Evolutionary conservation across 2,888 invertebrate species (phyloP).

Genomic region (Patella ulyssiponensis): DNA sequence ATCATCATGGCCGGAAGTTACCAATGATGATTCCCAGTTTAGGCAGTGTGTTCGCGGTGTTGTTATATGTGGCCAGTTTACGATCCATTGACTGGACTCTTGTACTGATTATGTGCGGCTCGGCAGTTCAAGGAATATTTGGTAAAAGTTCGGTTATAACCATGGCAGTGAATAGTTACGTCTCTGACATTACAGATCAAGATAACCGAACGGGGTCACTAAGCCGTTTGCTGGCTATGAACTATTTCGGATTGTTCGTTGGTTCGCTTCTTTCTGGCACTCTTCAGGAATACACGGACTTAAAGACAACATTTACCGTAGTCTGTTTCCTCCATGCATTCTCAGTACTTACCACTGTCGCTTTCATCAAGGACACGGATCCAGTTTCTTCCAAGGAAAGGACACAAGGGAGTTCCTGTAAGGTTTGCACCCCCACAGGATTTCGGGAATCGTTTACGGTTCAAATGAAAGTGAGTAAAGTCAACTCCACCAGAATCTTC

Average conservation of each 20-base stretch:
- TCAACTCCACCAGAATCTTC: constrained; percentile 52
- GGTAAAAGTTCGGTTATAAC: constrained; percentile 68
- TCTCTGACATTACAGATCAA: constrained; percentile 60
- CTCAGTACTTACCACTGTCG: constrained; percentile 54
- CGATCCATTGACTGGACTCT: constrained; percentile 42
- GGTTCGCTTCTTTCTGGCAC: constrained; percentile 64
- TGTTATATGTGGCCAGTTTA: constrained; percentile 59
- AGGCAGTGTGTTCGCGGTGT: constrained; percentile 63
- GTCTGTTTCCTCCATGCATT: constrained; percentile 56
- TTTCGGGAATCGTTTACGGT: constrained; percentile 60
- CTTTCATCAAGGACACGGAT: constrained; percentile 55
- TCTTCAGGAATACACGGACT: constrained; percentile 50
- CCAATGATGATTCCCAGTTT: constrained; percentile 63
- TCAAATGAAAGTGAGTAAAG: constrained; percentile 49
- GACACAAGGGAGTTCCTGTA: constrained; percentile 20
- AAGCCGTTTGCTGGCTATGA: constrained; percentile 67
- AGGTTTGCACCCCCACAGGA: constrained; percentile 40
- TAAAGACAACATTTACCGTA: constrained; percentile 54
- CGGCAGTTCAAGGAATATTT: constrained; percentile 63
- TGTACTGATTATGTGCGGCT: constrained; percentile 58
- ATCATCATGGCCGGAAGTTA: constrained; percentile 64
- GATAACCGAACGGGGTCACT: constrained; percentile 60
- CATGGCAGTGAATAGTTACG: constrained; percentile 69
- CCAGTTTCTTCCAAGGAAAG: constrained; percentile 33
- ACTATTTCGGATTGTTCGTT: constrained; percentile 66